Conservation (phyloP, 2,888 invertebrate species). For the Chymomyza procnemis region DNA sequence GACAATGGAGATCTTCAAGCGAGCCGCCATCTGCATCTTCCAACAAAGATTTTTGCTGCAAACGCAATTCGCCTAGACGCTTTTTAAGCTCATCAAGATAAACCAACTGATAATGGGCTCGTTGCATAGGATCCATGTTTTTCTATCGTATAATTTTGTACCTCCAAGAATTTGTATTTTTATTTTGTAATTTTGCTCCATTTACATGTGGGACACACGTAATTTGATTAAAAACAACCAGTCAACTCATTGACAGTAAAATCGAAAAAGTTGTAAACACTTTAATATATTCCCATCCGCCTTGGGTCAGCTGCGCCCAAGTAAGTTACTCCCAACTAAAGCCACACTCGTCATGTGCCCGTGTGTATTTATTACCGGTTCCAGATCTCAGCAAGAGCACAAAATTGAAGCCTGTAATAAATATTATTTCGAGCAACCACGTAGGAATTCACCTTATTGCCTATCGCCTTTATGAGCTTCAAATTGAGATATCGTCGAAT, state of each 20-base stretch:
- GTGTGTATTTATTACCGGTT: not conserved
- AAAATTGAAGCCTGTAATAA: not conserved
- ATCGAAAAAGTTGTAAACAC: not conserved
- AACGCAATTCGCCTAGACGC: conserved; percentile 47
- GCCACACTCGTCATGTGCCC: too few species aligned
- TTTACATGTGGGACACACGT: not conserved
- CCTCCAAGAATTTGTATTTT: not conserved
- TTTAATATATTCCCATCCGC: not conserved
- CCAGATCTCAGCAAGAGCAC: too few species aligned
- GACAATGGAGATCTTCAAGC: conserved; percentile 29
- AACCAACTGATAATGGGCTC: conserved; percentile 52
- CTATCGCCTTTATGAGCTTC: conserved; percentile 49
- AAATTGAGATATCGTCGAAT: conserved; percentile 76
- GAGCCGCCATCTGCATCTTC: conserved; percentile 49
- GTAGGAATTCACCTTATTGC: conserved; percentile 14
- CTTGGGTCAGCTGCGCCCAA: not conserved
- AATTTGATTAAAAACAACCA: conserved; percentile 41
- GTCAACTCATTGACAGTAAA: not conserved
- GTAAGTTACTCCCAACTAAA: not conserved
- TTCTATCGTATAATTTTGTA: conserved; percentile 27
- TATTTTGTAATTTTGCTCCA: not conserved
- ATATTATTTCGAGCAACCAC: conserved; percentile 19
- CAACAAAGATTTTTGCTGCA: conserved; percentile 52
- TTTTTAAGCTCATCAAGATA: conserved; percentile 57
- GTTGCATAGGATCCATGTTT: conserved; percentile 40